A percentile compares a stretch with the other conserved stretches of the same genome.
phyloP scores from a whole-genome alignment of 2,888 invertebrate genomes.

The Polydrusus cervinus region DNA sequence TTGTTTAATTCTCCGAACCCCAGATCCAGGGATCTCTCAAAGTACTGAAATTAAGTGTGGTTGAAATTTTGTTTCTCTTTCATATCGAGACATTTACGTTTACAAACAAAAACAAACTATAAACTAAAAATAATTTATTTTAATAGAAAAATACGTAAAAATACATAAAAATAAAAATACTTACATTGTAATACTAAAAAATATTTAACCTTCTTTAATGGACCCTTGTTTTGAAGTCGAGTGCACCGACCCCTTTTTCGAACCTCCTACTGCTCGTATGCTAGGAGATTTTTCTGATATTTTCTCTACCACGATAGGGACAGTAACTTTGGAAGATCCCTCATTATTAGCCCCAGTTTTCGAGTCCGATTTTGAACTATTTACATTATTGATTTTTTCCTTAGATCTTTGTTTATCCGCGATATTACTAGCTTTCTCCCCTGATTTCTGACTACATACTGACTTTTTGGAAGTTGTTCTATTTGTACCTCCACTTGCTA shows the following conservation, averaged over 20 bases:
- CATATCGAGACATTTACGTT: too few species aligned
- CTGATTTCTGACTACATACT: not conserved
- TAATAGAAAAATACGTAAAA: not conserved
- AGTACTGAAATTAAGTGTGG: too few species aligned
- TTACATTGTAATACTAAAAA: not conserved
- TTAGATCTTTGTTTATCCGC: too few species aligned
- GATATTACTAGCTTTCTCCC: not conserved
- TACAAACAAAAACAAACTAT: not conserved
- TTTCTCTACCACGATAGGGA: not conserved
- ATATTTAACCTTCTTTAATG: not conserved
- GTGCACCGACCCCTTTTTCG: not conserved
- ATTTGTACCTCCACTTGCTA: conserved; percentile 2
- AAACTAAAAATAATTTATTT: conserved; percentile 6
- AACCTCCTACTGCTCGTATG: not conserved
- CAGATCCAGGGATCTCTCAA: too few species aligned
- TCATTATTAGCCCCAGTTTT: not conserved
- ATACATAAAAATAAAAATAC: conserved; percentile 13
- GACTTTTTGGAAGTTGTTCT: not conserved
- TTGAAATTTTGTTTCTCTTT: too few species aligned
- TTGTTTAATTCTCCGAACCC: too few species aligned
- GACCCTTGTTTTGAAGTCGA: not conserved
- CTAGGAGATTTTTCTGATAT: not conserved
- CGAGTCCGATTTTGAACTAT: not conserved
- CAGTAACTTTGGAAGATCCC: not conserved
- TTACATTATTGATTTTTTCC: not conserved